Conservation (phyloP, 2,113 vertebrate genomes). For the Xenopus tropicalis region DNA sequence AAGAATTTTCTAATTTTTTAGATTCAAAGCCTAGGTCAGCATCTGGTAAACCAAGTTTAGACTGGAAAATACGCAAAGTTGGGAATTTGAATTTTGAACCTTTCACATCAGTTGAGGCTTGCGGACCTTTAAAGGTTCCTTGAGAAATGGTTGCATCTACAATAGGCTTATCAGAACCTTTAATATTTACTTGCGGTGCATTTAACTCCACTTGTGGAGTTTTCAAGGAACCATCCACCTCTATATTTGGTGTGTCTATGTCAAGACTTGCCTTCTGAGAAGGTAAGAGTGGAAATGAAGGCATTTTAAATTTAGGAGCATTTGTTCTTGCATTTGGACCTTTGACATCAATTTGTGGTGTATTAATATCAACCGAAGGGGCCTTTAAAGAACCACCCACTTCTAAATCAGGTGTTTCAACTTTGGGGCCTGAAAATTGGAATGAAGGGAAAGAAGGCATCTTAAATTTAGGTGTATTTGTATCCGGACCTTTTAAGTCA, state of each 20-base stretch:
- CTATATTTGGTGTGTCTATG: constrained; percentile 3
- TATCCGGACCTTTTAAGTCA: constrained; percentile 21
- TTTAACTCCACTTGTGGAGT: constrained; percentile 25
- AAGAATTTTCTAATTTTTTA: not conserved
- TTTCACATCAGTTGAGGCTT: constrained; percentile 1
- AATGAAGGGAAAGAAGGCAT: constrained; percentile 23
- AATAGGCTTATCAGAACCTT: constrained; percentile 4
- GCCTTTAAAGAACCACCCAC: constrained; percentile 10
- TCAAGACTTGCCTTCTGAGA: constrained; percentile 9
- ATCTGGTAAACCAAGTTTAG: constrained; percentile 11
- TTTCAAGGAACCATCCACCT: constrained; percentile 4
- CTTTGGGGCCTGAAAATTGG: constrained; percentile 18
- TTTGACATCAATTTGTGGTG: constrained; percentile 28
- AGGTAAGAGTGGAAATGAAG: constrained; percentile 15
- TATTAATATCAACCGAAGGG: constrained; percentile 9
- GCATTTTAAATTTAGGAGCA: constrained; percentile 33
- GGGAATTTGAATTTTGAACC: constrained; percentile 36
- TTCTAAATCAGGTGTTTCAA: constrained; percentile 15
- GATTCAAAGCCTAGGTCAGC: constrained; percentile 16
- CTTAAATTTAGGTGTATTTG: constrained; percentile 30
- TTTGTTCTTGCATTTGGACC: not conserved
- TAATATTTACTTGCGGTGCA: constrained; percentile 18
- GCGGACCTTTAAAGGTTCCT: not conserved
- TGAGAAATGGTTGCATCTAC: not conserved
- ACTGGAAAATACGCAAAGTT: constrained; percentile 28